Conservation (phyloP, 2,113 vertebrate species). For the Thryonomys swinderianus region DNA sequence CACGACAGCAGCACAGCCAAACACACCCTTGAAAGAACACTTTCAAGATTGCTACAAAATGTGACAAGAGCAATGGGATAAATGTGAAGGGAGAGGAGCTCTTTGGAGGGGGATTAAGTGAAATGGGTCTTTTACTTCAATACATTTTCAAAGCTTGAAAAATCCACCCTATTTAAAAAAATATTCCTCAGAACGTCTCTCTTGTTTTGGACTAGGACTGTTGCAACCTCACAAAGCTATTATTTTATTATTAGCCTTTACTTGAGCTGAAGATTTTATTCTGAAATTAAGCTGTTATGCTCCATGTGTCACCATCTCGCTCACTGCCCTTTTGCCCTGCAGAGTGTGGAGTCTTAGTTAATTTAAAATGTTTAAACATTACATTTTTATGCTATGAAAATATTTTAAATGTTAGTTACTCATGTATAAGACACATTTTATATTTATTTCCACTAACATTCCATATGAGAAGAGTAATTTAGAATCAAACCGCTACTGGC, state of each 20-base stretch:
- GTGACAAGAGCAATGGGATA: background rate
- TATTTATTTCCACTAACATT: slow-evolving; percentile 16
- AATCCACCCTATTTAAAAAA: background rate
- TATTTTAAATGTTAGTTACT: background rate
- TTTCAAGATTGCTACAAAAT: background rate
- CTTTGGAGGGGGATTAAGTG: background rate
- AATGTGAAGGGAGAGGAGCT: background rate
- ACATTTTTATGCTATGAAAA: background rate
- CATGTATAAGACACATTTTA: background rate
- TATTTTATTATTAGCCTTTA: background rate
- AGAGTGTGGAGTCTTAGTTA: background rate
- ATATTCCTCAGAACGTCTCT: background rate
- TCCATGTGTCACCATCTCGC: background rate
- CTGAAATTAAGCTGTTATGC: background rate
- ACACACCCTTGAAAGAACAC: background rate
- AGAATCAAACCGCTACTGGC: background rate
- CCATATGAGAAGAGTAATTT: background rate
- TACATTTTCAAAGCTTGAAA: background rate
- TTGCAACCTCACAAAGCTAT: slow-evolving; percentile 7
- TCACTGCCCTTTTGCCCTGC: background rate
- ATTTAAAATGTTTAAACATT: background rate
- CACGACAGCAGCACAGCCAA: background rate
- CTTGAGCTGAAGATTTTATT: background rate
- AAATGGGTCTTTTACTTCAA: background rate
- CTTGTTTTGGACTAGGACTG: background rate